phyloP scores from a whole-genome alignment of 2,797 vertebrate species.

The Oreonectes daqikongensis region DNA sequence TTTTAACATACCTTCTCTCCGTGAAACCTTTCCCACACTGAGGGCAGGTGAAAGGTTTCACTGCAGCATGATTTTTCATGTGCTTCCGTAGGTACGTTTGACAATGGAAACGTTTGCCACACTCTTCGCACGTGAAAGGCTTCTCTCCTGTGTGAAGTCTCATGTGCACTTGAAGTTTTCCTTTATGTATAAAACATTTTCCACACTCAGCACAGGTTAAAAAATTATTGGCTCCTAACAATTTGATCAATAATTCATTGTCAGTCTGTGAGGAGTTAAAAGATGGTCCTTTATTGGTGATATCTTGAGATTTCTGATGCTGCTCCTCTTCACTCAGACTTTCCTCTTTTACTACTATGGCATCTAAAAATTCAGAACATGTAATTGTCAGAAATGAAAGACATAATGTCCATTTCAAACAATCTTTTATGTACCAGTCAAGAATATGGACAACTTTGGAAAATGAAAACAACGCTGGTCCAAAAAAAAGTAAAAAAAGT shows the following conservation, averaged over 20 bases:
- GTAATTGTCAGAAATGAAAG: not conserved
- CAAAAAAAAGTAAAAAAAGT: too few species aligned
- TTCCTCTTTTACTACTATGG: not conserved
- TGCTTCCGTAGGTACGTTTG: not conserved
- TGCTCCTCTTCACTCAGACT: not conserved
- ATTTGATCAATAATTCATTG: not conserved
- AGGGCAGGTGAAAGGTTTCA: not conserved
- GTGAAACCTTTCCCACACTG: not conserved
- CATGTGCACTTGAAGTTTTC: not conserved
- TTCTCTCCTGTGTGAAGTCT: not conserved
- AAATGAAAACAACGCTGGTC: too few species aligned
- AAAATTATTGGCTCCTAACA: not conserved
- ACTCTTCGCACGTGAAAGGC: not conserved
- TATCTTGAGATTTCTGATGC: not conserved
- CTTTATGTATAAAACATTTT: not conserved
- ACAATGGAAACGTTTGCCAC: not conserved
- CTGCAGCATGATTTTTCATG: not conserved
- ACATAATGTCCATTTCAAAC: too few species aligned
- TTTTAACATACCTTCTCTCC: not conserved
- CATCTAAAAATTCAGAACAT: not conserved
- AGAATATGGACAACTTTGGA: too few species aligned
- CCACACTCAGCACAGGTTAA: not conserved
- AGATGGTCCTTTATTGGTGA: not conserved
- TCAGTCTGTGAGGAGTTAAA: not conserved
- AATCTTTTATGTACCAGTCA: too few species aligned